phyloP scores from a whole-genome alignment of 2,797 vertebrate species.

The Lophius americanus region DNA sequence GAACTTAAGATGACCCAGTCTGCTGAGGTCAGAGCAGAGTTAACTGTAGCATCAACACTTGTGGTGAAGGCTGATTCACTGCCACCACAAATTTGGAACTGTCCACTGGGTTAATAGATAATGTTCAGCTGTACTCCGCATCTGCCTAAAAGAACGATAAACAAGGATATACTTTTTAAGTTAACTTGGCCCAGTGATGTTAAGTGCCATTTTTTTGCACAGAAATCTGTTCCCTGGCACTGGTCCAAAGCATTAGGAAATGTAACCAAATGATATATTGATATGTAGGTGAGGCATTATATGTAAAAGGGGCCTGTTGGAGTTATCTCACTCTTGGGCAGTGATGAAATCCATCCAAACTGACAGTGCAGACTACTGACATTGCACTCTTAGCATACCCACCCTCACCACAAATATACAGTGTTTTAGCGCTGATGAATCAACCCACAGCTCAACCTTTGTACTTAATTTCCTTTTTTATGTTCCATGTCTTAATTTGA shows the following conservation, averaged over 20 bases:
- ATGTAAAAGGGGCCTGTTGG: slow-evolving; percentile 61
- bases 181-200: slow-evolving; percentile 18
- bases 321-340: slow-evolving; percentile 51
- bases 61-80: slow-evolving; percentile 40
- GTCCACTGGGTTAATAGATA: slow-evolving; percentile 20
- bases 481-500: slow-evolving; percentile 4
- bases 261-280: slow-evolving; percentile 64
- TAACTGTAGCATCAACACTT: slow-evolving; percentile 42
- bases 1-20: slow-evolving; percentile 56
- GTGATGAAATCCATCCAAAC: slow-evolving; percentile 62
- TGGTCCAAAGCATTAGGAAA: slow-evolving; percentile 42
- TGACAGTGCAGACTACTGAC: slow-evolving; percentile 63
- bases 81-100: slow-evolving; percentile 20
- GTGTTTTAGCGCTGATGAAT: slow-evolving; percentile 25
- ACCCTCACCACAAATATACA: slow-evolving; percentile 27
- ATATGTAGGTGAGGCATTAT: slow-evolving; percentile 59
- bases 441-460: slow-evolving; percentile 23
- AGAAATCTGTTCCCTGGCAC: slow-evolving; percentile 55
- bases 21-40: slow-evolving; percentile 36
- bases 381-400: slow-evolving; percentile 37
- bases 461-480: neutral
- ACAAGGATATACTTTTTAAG: neutral
- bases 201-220: slow-evolving; percentile 56
- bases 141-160: slow-evolving; percentile 22
- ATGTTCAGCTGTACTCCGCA: slow-evolving; percentile 26